These are phyloP conservation scores for Melanaphis sacchari DNA, from an alignment of 1,140 invertebrate genomes.

Conservation along the genomic window DNA sequence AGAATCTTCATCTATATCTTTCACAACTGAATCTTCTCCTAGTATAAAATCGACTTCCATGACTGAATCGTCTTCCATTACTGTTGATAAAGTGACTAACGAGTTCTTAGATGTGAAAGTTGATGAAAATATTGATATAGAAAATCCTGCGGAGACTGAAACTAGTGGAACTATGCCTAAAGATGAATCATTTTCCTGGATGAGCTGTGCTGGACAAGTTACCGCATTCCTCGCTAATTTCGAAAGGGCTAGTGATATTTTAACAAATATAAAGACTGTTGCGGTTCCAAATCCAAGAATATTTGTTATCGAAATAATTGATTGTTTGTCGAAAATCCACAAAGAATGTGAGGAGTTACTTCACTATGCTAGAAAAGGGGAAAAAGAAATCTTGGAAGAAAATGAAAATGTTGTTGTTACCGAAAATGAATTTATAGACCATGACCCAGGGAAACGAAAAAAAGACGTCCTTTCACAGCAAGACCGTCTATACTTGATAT, in stretches of 20 bases:
- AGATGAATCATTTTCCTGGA: slow-evolving; percentile 47
- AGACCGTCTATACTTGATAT: slow-evolving; percentile 17
- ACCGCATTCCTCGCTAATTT: slow-evolving; percentile 47
- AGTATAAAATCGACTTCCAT: no score
- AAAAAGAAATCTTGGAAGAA: slow-evolving; percentile 43
- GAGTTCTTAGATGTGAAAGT: slow-evolving; percentile 41
- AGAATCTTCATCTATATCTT: background rate
- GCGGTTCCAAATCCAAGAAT: slow-evolving; percentile 28
- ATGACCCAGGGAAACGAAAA: slow-evolving; percentile 33
- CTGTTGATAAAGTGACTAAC: slow-evolving; percentile 36
- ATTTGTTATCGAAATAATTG: background rate
- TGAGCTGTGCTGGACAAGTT: slow-evolving; percentile 39
- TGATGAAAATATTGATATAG: slow-evolving; percentile 42
- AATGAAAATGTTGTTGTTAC: slow-evolving; percentile 30
- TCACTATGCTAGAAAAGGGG: slow-evolving; percentile 43
- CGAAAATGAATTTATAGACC: slow-evolving; percentile 24
- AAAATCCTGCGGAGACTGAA: slow-evolving; percentile 31
- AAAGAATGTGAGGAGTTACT: slow-evolving; percentile 38
- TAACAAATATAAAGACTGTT: slow-evolving; percentile 47
- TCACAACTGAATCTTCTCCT: no score
- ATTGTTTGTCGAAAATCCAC: slow-evolving; percentile 32
- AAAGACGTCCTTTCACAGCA: background rate
- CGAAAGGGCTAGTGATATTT: slow-evolving; percentile 36
- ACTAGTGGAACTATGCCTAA: slow-evolving; percentile 27
- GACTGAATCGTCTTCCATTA: background rate